phyloP scores from a whole-genome alignment of 2,888 invertebrate genomes.

The Sarcophaga rosellei region DNA sequence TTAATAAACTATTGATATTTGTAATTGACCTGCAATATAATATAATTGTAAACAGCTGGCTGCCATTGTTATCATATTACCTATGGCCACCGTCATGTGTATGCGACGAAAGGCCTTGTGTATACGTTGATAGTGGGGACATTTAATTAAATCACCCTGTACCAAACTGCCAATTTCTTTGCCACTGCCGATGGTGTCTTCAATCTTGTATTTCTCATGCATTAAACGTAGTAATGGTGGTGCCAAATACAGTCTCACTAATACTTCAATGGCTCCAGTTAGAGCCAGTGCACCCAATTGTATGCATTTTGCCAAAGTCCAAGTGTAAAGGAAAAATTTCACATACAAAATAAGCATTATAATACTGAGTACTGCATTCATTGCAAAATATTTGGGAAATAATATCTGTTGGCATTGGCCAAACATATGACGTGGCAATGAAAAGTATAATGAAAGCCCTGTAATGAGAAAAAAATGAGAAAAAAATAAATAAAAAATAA shows the following conservation, averaged over 20 bases:
- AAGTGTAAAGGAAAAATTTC: constrained; percentile 82
- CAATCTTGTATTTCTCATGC: constrained; percentile 88
- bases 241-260: constrained; percentile 89
- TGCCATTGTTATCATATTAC: constrained; percentile 87
- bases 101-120: constrained; percentile 88
- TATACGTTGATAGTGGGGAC: constrained; percentile 90
- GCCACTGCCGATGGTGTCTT: constrained; percentile 89
- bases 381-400: constrained; percentile 92
- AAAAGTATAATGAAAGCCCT: constrained; percentile 93
- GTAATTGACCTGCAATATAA: constrained; percentile 84
- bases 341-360: constrained; percentile 87
- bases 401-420: constrained; percentile 92
- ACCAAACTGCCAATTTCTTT: constrained; percentile 89
- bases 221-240: constrained; percentile 88
- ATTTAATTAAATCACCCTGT: constrained; percentile 87
- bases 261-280: constrained; percentile 85
- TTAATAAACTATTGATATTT: constrained; percentile 69
- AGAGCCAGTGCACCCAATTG: constrained; percentile 81
- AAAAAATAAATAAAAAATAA: constrained; percentile 44
- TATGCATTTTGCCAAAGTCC: constrained; percentile 82
- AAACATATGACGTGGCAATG: constrained; percentile 92
- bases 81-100: constrained; percentile 90
- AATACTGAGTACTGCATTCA: constrained; percentile 89
- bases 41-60: constrained; percentile 87
- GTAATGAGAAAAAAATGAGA: constrained; percentile 73